Conservation (phyloP, 2,113 vertebrate genomes). For the Syngnathus floridae region DNA sequence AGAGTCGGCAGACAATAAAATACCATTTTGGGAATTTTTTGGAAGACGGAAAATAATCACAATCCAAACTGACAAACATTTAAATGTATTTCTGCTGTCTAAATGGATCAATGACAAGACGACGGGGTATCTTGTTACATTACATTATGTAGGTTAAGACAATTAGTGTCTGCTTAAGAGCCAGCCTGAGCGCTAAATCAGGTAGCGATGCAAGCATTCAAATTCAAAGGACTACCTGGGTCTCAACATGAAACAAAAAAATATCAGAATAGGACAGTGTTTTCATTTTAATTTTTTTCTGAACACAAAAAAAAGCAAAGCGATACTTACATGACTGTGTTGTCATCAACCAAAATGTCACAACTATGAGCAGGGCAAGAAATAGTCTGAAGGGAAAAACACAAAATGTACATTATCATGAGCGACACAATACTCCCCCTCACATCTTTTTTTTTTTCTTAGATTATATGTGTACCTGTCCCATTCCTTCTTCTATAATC, state of each 20-base stretch:
- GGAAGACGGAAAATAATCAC: not conserved
- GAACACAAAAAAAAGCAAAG: not conserved
- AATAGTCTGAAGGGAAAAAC: conserved; percentile 80
- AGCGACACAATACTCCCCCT: no score
- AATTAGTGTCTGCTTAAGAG: conserved; percentile 52
- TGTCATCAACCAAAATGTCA: conserved; percentile 99
- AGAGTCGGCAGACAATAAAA: not conserved
- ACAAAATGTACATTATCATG: conserved; percentile 22
- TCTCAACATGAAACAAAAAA: not conserved
- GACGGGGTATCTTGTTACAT: conserved; percentile 11
- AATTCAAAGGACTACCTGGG: not conserved
- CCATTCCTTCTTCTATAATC: conserved; percentile 99
- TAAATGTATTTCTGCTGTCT: not conserved
- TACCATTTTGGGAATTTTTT: not conserved
- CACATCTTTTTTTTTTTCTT: not conserved
- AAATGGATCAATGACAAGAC: conserved; percentile 15
- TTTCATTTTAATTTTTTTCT: not conserved
- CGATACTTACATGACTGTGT: conserved; percentile 97
- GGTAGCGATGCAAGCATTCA: not conserved
- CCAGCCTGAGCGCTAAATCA: conserved; percentile 7
- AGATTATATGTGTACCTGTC: conserved; percentile 78
- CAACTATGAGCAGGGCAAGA: conserved; percentile 99
- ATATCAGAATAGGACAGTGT: no score
- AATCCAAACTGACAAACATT: not conserved
- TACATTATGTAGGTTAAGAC: conserved; percentile 65